Conservation (phyloP, 2,797 vertebrate species). For the Anguilla megastoma region DNA sequence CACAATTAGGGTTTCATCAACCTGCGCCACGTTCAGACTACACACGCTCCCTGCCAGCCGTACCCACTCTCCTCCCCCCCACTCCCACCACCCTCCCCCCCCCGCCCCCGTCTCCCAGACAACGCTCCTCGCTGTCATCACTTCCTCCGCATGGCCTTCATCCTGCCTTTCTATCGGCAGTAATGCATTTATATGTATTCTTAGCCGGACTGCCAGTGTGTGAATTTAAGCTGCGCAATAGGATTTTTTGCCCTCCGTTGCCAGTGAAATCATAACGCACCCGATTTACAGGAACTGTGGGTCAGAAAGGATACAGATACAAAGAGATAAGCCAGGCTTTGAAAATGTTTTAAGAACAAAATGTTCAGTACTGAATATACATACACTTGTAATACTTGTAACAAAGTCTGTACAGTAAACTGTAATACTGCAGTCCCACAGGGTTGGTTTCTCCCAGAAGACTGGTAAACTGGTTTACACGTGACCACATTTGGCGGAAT, state of each 20-base stretch:
- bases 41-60: neutral
- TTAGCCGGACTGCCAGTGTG: neutral
- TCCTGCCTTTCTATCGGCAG: neutral
- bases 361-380: neutral
- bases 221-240: neutral
- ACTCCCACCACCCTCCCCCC: neutral
- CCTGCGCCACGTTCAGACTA: slow-evolving; percentile 32
- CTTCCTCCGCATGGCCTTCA: neutral
- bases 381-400: neutral
- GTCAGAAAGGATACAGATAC: neutral
- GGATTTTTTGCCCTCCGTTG: neutral
- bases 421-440: neutral
- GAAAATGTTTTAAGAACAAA: neutral
- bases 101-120: neutral
- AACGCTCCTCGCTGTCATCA: neutral
- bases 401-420: neutral
- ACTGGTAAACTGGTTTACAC: neutral
- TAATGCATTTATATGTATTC: neutral
- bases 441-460: neutral
- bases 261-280: neutral
- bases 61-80: no score
- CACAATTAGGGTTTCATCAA: slow-evolving; percentile 46
- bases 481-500: neutral
- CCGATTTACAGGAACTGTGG: neutral
- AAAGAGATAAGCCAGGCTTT: neutral